These are phyloP conservation scores for Romanogobio albipinnatus DNA, from an alignment of 2,113 vertebrate genomes.

Conservation along the genomic window DNA sequence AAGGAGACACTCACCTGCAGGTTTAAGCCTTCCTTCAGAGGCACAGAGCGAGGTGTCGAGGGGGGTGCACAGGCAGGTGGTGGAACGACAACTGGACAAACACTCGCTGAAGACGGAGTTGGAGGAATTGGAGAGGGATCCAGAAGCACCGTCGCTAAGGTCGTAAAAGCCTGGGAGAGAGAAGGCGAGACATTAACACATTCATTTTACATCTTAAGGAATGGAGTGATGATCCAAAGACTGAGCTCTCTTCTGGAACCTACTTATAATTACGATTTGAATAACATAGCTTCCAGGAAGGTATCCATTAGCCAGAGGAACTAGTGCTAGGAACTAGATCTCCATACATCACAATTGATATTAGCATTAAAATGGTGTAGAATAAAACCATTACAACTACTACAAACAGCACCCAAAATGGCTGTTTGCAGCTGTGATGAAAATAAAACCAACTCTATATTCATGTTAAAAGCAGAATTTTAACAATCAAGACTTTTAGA, in stretches of 20 bases:
- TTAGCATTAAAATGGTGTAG: slow-evolving; percentile 27
- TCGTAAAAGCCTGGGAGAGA: slow-evolving; percentile 91
- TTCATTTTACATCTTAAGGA: slow-evolving; percentile 41
- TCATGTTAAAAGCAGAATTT: slow-evolving; percentile 35
- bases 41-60: slow-evolving; percentile 84
- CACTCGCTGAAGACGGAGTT: slow-evolving; percentile 97
- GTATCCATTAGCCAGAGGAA: background rate
- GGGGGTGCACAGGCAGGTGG: slow-evolving; percentile 89
- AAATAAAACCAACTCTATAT: slow-evolving; percentile 32
- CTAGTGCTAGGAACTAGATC: slow-evolving; percentile 2
- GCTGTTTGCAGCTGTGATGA: background rate
- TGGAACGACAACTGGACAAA: slow-evolving; percentile 91
- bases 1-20: slow-evolving; percentile 81
- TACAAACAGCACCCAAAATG: background rate
- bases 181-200: slow-evolving; percentile 47
- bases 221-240: slow-evolving; percentile 26
- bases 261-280: slow-evolving; percentile 14
- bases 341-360: slow-evolving; percentile 33
- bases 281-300: slow-evolving; percentile 12
- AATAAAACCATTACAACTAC: background rate
- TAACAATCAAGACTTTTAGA: slow-evolving; percentile 54
- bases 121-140: slow-evolving; percentile 95
- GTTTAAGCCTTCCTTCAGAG: slow-evolving; percentile 84
- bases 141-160: slow-evolving; percentile 89
- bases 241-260: slow-evolving; percentile 2